These are phyloP conservation scores for Falco berigora DNA, from an alignment of 2,797 vertebrate species.

Conservation along the genomic window DNA sequence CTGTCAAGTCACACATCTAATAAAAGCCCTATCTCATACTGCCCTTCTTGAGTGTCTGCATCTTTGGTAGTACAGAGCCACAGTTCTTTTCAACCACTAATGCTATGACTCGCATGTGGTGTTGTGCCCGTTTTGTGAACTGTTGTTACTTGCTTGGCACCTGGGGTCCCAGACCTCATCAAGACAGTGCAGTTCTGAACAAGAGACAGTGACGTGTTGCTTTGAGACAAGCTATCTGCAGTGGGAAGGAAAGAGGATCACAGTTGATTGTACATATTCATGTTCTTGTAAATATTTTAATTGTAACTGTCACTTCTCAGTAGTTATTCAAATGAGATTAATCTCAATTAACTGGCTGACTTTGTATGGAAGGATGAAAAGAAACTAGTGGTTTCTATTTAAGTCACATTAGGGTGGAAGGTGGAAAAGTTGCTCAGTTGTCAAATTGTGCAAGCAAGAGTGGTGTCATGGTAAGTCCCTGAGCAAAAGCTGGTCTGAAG, in stretches of 20 bases:
- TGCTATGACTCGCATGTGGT: fast-evolving
- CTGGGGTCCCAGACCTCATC: neutral
- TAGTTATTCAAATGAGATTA: neutral
- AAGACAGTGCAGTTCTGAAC: neutral
- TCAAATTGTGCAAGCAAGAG: neutral
- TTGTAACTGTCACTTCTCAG: neutral
- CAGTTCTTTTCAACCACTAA: neutral
- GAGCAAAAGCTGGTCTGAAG: neutral
- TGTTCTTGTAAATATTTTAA: neutral
- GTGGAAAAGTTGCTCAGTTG: neutral
- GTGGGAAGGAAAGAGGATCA: neutral
- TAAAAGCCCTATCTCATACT: neutral
- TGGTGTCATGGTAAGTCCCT: neutral
- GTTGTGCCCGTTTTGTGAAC: neutral
- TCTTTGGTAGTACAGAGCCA: neutral
- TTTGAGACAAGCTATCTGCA: neutral
- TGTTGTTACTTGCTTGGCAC: neutral
- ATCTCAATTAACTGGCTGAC: neutral
- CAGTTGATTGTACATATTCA: neutral
- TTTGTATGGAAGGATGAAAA: neutral
- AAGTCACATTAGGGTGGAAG: neutral
- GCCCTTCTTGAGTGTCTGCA: neutral
- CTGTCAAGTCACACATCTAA: neutral
- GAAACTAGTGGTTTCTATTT: neutral
- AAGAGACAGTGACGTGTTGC: neutral